Percentiles rank a stretch among this genome's conserved stretches.
Conservation (phyloP, 92 coral and sea anemone genomes). For the Umimayanthus kanabou region DNA sequence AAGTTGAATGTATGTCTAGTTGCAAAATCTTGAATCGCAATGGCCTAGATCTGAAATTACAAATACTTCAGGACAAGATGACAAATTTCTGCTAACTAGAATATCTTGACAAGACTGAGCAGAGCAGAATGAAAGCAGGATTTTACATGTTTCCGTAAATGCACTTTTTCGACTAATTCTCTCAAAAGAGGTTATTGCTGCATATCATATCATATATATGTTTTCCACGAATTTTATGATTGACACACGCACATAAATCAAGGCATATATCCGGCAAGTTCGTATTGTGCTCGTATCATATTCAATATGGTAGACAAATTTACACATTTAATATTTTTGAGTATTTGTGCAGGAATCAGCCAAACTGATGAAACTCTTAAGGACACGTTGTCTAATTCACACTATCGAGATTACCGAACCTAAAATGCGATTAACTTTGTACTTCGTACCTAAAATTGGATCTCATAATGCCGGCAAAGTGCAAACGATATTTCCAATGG, state of each 20-base stretch:
- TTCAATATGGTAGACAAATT: conserved; percentile 1
- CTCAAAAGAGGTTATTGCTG: background rate
- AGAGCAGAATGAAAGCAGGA: too few species aligned
- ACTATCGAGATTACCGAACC: background rate
- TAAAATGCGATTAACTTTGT: background rate
- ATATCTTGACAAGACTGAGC: too few species aligned
- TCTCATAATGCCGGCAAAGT: background rate
- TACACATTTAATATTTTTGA: background rate
- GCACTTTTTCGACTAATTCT: background rate
- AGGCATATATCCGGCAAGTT: background rate
- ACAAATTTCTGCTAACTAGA: background rate
- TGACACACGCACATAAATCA: background rate
- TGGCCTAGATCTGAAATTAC: background rate
- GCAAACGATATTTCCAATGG: background rate
- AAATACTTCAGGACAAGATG: background rate
- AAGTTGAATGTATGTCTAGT: background rate
- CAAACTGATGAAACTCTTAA: background rate
- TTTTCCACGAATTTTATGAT: background rate
- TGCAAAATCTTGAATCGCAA: background rate
- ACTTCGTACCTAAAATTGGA: background rate
- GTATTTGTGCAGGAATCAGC: background rate
- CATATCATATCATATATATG: background rate
- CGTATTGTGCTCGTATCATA: background rate
- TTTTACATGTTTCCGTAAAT: too few species aligned
- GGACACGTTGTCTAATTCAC: background rate